Base-by-base conservation (phyloP, 2,797 vertebrate species). In the Silurus aristotelis region DNA sequence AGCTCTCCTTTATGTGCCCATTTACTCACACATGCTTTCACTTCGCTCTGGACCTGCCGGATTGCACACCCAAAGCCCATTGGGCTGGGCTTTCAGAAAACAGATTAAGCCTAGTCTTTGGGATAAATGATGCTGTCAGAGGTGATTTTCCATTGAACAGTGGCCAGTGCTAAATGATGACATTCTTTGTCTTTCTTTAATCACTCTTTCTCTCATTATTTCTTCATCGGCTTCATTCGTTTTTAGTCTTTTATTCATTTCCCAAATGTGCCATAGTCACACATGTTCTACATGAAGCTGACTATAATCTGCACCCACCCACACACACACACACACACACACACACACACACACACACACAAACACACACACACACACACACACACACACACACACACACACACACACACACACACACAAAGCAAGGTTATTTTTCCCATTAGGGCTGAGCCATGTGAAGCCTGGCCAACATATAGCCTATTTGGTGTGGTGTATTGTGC, bases 1-100 rank as follows among this genome's bases (percentile, higher is more conserved):
- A 38, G 25, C 25, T 78, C 56, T 87, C 70, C 82, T 77, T 83
- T 67, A 68, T 80, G 43, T 58, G 84, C 73, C 78, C 83, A 84
- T 89, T 86, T 89, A 87, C 86, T 83, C 86, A 86, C 86, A 86
- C 84, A 87, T 71, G 81, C 85, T 87, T 89, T 87, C 66, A 46
- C 64, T 89, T 87, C 15, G 27, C 58, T 79, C 77, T 4, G 52
- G 83, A 67, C 78, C 79, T 84, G 84, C 86, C n/a, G 19, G 58
- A 83, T 76, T 27, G 80, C 82, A 86, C 87, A 85, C 87, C 82
- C 86, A 84, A 78, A 77, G 76, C 27, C 72, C 84, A 27, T 56
- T 67, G 80, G 72, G 84, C 84, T 78, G 85, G 86, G 46, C 66
- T 25, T 67, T 84, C 64, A 84, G 71, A 56, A 84, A 66, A 60